A percentile compares a stretch with the other conserved stretches of the same genome.
phyloP scores from a whole-genome alignment of 2,113 vertebrate genomes.

The Condylura cristata region DNA sequence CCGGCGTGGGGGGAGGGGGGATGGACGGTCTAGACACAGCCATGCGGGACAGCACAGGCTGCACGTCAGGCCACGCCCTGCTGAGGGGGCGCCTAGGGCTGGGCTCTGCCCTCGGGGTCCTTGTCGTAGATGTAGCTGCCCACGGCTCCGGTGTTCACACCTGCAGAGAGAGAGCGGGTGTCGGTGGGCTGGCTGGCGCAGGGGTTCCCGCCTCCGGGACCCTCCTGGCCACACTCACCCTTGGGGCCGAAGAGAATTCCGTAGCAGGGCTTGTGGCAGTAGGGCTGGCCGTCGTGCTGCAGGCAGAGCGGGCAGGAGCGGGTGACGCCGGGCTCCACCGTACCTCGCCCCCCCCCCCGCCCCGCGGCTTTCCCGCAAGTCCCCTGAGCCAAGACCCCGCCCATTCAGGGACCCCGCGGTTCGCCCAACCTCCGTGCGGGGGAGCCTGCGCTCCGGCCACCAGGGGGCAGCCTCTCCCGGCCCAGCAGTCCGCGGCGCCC shows the following conservation, averaged over 20 bases:
- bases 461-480: not conserved
- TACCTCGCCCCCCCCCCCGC: not conserved
- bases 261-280: slow-evolving; percentile 91
- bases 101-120: slow-evolving; percentile 91
- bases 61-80: not conserved
- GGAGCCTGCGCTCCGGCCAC: not conserved
- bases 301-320: accelerated
- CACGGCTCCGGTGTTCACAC: slow-evolving; percentile 97
- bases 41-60: no score
- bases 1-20: no score
- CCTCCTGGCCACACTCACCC: slow-evolving; percentile 80
- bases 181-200: accelerated
- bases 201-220: accelerated
- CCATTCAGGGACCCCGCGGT: no score
- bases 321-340: not conserved
- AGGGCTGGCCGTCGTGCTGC: slow-evolving; percentile 88
- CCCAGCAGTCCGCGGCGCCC: not conserved
- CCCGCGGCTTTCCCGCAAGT: not conserved
- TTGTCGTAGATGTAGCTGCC: slow-evolving; percentile 99
- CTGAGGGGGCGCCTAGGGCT: slow-evolving; percentile 87
- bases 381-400: not conserved
- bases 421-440: accelerated
- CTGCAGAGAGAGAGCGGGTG: slow-evolving; percentile 83
- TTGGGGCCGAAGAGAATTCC: slow-evolving; percentile 91
- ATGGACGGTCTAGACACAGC: no score